Percentiles rank a stretch among this genome's conserved stretches.
phyloP scores from a whole-genome alignment of 2,888 invertebrate genomes.

The Dasysyrphus albostriatus region DNA sequence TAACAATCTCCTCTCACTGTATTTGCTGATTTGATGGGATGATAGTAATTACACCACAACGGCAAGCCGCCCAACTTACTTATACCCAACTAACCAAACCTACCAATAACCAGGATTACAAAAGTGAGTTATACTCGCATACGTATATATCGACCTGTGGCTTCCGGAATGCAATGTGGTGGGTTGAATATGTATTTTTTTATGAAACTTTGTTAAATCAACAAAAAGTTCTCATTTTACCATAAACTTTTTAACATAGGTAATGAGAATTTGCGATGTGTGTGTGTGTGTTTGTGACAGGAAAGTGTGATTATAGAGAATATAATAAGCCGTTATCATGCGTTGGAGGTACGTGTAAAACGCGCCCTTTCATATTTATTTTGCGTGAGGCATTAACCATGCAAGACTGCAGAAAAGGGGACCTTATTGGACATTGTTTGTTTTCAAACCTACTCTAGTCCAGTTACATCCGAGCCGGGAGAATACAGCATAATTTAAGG shows the following conservation, averaged over 20 bases:
- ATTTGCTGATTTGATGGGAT: conserved; percentile 64
- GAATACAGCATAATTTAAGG: too few species aligned
- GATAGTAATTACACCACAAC: conserved; percentile 61
- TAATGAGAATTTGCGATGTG: background rate
- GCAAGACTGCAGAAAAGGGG: background rate
- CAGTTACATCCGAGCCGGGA: background rate
- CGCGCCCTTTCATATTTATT: conserved; percentile 31
- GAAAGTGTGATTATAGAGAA: conserved; percentile 29
- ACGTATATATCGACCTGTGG: conserved; percentile 68
- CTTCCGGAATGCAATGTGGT: conserved; percentile 61
- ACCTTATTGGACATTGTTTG: conserved; percentile 1
- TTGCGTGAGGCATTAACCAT: background rate
- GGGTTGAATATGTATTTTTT: conserved; percentile 29
- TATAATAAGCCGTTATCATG: conserved; percentile 49
- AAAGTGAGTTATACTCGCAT: conserved; percentile 28
- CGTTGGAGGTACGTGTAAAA: conserved; percentile 52
- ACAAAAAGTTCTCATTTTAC: conserved; percentile 51
- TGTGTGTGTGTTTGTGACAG: background rate
- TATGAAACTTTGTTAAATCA: conserved; percentile 54
- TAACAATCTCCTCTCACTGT: conserved; percentile 62
- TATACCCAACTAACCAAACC: conserved; percentile 7
- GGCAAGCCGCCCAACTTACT: conserved; percentile 35
- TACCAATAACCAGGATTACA: conserved; percentile 37
- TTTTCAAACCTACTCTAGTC: background rate
- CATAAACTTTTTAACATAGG: background rate